Percentiles rank a stretch among this genome's conserved stretches.
These are phyloP conservation scores for Menidia menidia DNA, from an alignment of 2,797 vertebrate genomes.

Conservation along the genomic window DNA sequence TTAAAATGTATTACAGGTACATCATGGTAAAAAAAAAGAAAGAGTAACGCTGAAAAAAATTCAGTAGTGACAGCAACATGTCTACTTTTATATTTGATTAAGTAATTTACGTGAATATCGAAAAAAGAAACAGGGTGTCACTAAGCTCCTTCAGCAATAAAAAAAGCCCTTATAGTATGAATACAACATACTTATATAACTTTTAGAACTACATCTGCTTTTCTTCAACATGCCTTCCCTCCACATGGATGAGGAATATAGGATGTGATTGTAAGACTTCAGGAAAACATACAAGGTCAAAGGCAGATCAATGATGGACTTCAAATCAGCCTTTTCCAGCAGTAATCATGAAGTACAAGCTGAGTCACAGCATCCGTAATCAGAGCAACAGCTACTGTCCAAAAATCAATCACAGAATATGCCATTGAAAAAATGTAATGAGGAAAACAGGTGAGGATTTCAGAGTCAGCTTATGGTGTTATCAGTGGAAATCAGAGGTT, in stretches of 20 bases:
- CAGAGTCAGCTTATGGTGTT: background rate
- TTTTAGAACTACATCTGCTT: too few relatives aligned
- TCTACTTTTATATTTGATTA: too few relatives aligned
- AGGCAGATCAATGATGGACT: background rate
- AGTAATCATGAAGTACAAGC: background rate
- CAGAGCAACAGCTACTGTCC: background rate
- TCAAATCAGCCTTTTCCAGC: background rate
- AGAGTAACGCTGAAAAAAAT: too few relatives aligned
- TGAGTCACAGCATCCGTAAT: background rate
- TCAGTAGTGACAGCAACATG: too few relatives aligned
- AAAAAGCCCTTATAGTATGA: too few relatives aligned
- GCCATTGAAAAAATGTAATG: background rate
- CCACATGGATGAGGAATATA: too few relatives aligned
- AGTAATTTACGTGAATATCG: too few relatives aligned
- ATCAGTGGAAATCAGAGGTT: background rate
- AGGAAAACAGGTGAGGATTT: background rate
- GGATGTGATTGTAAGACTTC: too few relatives aligned
- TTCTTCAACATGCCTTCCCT: too few relatives aligned
- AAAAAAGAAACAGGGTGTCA: too few relatives aligned
- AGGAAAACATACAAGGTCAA: background rate
- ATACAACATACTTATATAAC: too few relatives aligned
- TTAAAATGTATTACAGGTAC: slow-evolving; percentile 28
- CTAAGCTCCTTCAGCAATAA: too few relatives aligned
- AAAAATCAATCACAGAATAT: background rate
- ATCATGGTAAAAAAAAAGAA: background rate